Percentiles rank a stretch among this genome's conserved stretches.
These are phyloP conservation scores for Metaphire vulgaris DNA, from an alignment of 1,140 invertebrate species.

Conservation along the genomic window DNA sequence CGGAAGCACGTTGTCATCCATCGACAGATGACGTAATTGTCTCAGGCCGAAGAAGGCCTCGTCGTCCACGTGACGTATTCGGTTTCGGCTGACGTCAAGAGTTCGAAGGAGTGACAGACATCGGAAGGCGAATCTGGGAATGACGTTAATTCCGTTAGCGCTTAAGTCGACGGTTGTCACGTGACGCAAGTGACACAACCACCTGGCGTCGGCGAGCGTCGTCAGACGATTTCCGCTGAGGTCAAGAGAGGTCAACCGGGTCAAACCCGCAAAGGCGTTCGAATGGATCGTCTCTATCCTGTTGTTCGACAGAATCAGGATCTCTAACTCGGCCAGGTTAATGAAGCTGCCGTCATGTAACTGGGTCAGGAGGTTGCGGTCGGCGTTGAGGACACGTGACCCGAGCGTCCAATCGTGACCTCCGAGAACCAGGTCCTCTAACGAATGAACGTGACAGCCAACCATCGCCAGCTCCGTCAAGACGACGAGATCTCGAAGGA, in stretches of 20 bases:
- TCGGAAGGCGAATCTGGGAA: constrained; percentile 6
- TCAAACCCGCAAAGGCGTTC: constrained; percentile 19
- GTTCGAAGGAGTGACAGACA: not conserved
- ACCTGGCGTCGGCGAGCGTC: constrained; percentile 16
- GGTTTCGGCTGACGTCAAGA: constrained; percentile 25
- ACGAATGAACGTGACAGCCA: not conserved
- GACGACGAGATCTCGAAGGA: constrained; percentile 1
- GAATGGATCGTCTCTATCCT: constrained; percentile 27
- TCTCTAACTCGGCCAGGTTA: constrained; percentile 10
- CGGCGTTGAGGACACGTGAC: not conserved
- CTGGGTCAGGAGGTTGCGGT: constrained; percentile 21
- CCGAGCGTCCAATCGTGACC: constrained; percentile 13
- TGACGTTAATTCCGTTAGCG: constrained; percentile 19
- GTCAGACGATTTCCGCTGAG: constrained; percentile 21
- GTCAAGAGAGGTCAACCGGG: constrained; percentile 9
- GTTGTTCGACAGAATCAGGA: constrained; percentile 21
- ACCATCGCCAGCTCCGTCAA: constrained; percentile 2
- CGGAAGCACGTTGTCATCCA: constrained; percentile 17
- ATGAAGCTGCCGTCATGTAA: constrained; percentile 20
- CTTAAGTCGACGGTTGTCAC: constrained; percentile 19
- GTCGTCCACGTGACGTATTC: constrained; percentile 15
- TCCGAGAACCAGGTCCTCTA: constrained; percentile 1
- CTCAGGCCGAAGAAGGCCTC: constrained; percentile 18
- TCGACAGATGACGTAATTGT: not conserved
- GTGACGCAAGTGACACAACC: constrained; percentile 20